Evolutionary conservation across 30 jellyfish, hydroid and myxozoan species (phyloP).

Genomic region (Clytia hemisphaerica): DNA sequence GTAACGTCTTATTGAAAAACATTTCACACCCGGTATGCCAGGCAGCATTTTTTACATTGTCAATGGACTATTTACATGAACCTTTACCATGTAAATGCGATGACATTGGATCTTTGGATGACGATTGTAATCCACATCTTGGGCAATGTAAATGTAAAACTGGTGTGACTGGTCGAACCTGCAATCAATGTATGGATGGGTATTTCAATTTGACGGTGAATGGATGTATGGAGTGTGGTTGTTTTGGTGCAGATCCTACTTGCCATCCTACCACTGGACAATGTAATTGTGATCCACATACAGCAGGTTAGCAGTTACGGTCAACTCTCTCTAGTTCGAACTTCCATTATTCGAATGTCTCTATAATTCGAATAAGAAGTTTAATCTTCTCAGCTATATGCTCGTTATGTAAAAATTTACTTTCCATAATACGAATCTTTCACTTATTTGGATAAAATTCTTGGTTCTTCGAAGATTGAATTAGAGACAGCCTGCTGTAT

Average conservation of each 20-base stretch:
- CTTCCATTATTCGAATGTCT: too few species aligned
- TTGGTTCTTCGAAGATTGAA: too few species aligned
- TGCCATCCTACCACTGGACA: constrained; percentile 72
- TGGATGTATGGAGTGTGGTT: constrained; percentile 43
- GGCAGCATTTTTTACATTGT: constrained; percentile 49
- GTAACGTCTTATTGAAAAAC: constrained; percentile 44
- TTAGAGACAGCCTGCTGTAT: too few species aligned
- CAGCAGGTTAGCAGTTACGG: too few species aligned
- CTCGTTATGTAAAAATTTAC: background rate
- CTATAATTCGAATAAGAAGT: too few species aligned
- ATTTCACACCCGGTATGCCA: constrained; percentile 36
- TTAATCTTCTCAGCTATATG: background rate
- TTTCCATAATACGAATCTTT: background rate
- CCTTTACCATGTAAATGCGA: constrained; percentile 26
- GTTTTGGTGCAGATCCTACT: constrained; percentile 44
- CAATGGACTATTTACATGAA: constrained; percentile 51
- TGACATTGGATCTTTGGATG: background rate
- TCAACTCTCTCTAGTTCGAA: too few species aligned
- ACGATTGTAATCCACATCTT: background rate
- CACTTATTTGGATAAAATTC: too few species aligned
- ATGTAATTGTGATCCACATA: constrained; percentile 61
- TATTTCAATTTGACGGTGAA: background rate
- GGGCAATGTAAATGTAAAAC: background rate
- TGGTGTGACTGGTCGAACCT: background rate
- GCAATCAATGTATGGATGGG: background rate